phyloP scores from a whole-genome alignment of 2,888 invertebrate genomes.

The Agrotis clavis region DNA sequence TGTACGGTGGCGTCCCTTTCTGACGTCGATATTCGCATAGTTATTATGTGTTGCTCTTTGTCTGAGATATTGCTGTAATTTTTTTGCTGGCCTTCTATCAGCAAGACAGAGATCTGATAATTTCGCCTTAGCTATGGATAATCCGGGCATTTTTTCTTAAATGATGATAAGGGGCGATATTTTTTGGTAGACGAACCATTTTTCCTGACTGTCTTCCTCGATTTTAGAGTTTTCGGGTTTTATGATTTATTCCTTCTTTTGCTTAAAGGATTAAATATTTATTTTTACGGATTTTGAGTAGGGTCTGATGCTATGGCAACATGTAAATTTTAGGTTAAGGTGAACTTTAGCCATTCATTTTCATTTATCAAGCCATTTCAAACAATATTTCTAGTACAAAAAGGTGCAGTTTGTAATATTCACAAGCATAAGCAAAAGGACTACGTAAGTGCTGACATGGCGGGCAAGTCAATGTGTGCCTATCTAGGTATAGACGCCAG shows the following conservation, averaged over 20 bases:
- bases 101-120: slow-evolving; percentile 56
- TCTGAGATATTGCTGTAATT: slow-evolving; percentile 68
- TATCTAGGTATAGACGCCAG: too few species aligned
- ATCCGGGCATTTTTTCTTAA: slow-evolving; percentile 59
- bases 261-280: slow-evolving; percentile 19
- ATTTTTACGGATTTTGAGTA: not conserved
- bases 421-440: not conserved
- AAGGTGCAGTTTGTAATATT: not conserved
- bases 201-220: slow-evolving; percentile 33
- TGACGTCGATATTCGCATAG: slow-evolving; percentile 52
- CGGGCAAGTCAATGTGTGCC: too few species aligned
- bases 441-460: too few species aligned
- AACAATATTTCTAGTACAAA: not conserved
- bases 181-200: slow-evolving; percentile 41
- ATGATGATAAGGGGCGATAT: slow-evolving; percentile 55
- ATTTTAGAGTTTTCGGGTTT: slow-evolving; percentile 36
- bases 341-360: not conserved
- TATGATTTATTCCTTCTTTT: slow-evolving; percentile 28
- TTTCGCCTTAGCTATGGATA: slow-evolving; percentile 52
- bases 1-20: slow-evolving; percentile 43
- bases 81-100: slow-evolving; percentile 59
- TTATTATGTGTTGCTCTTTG: slow-evolving; percentile 66
- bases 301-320: not conserved
- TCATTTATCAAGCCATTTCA: too few species aligned
- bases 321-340: not conserved